phyloP scores from a whole-genome alignment of 2,113 vertebrate genomes.

The Podilymbus podiceps region DNA sequence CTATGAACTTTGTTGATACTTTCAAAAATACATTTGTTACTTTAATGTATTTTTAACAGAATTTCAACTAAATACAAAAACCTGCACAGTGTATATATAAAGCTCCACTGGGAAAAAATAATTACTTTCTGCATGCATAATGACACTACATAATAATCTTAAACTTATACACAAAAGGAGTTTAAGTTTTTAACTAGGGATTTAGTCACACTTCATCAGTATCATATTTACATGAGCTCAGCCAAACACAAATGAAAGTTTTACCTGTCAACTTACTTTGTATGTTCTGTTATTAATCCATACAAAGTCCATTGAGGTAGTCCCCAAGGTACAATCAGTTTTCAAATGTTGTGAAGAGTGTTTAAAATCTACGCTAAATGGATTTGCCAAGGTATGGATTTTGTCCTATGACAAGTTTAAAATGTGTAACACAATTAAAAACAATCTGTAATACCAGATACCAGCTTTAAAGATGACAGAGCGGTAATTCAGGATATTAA shows the following conservation, averaged over 20 bases:
- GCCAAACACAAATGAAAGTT: slow-evolving; percentile 67
- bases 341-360: slow-evolving; percentile 27
- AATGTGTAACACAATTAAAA: neutral
- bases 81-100: neutral
- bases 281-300: slow-evolving; percentile 65
- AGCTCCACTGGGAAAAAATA: neutral
- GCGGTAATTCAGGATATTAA: neutral
- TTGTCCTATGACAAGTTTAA: slow-evolving; percentile 32
- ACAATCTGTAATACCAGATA: neutral
- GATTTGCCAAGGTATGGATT: slow-evolving; percentile 66
- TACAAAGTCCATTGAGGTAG: slow-evolving; percentile 36
- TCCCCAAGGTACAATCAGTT: slow-evolving; percentile 46
- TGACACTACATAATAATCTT: neutral
- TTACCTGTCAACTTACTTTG: slow-evolving; percentile 68
- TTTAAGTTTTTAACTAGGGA: slow-evolving; percentile 57
- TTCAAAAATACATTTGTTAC: neutral
- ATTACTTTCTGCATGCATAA: slow-evolving; percentile 30
- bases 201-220: slow-evolving; percentile 70
- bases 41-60: neutral
- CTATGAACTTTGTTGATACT: neutral
- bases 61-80: slow-evolving; percentile 12
- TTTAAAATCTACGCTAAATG: slow-evolving; percentile 54
- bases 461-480: neutral
- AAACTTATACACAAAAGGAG: neutral
- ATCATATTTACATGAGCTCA: slow-evolving; percentile 59